phyloP scores from a whole-genome alignment of 2,113 vertebrate species.

The Callopanchax toddi region DNA sequence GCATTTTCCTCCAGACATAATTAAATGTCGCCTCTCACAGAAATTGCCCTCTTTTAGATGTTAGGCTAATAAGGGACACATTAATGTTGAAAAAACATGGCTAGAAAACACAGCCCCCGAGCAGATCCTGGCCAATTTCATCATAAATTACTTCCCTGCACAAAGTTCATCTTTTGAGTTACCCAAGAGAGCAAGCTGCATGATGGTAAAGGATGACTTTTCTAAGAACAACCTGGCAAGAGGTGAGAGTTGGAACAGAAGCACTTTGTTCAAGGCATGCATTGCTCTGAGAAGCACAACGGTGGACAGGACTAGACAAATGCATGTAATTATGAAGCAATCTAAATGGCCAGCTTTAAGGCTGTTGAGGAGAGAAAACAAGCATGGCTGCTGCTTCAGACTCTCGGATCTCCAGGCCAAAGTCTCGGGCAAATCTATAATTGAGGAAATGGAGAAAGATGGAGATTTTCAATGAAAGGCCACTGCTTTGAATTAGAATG shows the following conservation, averaged over 20 bases:
- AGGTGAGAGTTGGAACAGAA: slow-evolving; percentile 75
- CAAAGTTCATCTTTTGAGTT: slow-evolving; percentile 68
- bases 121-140: slow-evolving; percentile 60
- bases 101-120: slow-evolving; percentile 59
- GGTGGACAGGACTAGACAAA: slow-evolving; percentile 68
- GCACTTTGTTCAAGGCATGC: slow-evolving; percentile 70
- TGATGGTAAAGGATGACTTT: slow-evolving; percentile 65
- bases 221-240: slow-evolving; percentile 63
- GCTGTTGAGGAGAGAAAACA: slow-evolving; percentile 47
- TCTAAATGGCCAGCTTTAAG: slow-evolving; percentile 52
- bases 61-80: slow-evolving; percentile 62
- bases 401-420: slow-evolving; percentile 54
- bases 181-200: slow-evolving; percentile 51
- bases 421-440: slow-evolving; percentile 65
- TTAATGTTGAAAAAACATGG: slow-evolving; percentile 69
- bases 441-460: slow-evolving; percentile 76
- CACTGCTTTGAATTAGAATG: slow-evolving; percentile 75
- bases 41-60: slow-evolving; percentile 67
- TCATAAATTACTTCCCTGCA: slow-evolving; percentile 71
- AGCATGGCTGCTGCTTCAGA: slow-evolving; percentile 46
- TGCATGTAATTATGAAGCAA: slow-evolving; percentile 75
- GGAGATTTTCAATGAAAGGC: slow-evolving; percentile 65
- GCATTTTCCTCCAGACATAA: slow-evolving; percentile 61
- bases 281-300: slow-evolving; percentile 51
- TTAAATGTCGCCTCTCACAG: slow-evolving; percentile 66